phyloP scores from a whole-genome alignment of 2,888 invertebrate species.

The Mellilla xanthometata region DNA sequence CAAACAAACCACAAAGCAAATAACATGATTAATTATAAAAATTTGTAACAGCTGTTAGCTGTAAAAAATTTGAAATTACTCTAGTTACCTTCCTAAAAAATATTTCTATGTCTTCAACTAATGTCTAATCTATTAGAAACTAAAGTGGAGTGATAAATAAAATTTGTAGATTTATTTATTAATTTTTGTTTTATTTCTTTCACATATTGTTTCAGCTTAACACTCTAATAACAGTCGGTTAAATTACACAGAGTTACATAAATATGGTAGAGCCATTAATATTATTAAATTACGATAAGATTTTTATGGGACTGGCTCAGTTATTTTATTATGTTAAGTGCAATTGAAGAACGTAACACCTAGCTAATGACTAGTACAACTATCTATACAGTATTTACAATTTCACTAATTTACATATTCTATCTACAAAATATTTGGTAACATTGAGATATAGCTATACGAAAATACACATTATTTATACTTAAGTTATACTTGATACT shows the following conservation, averaged over 20 bases:
- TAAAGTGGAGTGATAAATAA: too few species aligned
- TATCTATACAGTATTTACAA: slow-evolving; percentile 66
- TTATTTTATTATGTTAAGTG: slow-evolving; percentile 15
- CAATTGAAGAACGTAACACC: slow-evolving; percentile 44
- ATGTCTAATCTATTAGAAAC: too few species aligned
- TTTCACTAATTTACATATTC: slow-evolving; percentile 49
- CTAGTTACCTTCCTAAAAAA: background rate
- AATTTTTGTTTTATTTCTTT: slow-evolving; percentile 58
- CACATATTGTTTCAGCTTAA: slow-evolving; percentile 45
- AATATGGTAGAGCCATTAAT: slow-evolving; percentile 41
- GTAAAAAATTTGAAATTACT: background rate
- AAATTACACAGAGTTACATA: slow-evolving; percentile 49
- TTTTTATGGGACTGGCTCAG: slow-evolving; percentile 5
- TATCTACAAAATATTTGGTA: slow-evolving; percentile 81
- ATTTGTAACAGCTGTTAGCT: slow-evolving; percentile 34
- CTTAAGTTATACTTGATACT: slow-evolving; percentile 64
- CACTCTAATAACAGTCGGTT: slow-evolving; percentile 58
- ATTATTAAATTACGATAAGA: slow-evolving; percentile 1
- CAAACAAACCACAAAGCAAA: slow-evolving; percentile 53
- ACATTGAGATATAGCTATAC: slow-evolving; percentile 79
- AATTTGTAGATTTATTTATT: slow-evolving; percentile 26
- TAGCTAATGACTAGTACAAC: slow-evolving; percentile 79
- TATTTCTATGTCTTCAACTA: too few species aligned
- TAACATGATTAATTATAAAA: slow-evolving; percentile 38
- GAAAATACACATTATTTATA: slow-evolving; percentile 76